Evolutionary conservation across 1,140 invertebrate genomes (phyloP).

Genomic region (Pteromalus puparum): DNA sequence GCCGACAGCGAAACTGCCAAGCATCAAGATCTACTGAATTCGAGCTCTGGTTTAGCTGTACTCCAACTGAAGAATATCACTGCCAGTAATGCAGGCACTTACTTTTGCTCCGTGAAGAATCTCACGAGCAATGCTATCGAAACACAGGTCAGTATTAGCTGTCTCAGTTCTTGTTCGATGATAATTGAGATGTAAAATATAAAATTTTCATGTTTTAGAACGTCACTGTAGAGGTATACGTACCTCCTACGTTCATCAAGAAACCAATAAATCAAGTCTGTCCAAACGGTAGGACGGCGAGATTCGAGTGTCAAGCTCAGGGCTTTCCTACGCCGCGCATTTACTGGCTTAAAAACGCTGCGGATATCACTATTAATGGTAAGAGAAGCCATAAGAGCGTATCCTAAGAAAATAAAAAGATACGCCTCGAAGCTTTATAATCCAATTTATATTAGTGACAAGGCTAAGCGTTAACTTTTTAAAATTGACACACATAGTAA

Average conservation of each 20-base stretch:
- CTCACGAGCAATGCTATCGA: conserved; percentile 66
- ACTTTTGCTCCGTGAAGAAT: conserved; percentile 76
- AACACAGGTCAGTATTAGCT: conserved; percentile 69
- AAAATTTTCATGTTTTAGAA: conserved; percentile 58
- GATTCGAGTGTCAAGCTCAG: conserved; percentile 82
- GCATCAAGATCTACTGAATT: conserved; percentile 59
- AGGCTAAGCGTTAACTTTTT: conserved; percentile 31
- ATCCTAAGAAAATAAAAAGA: conserved; percentile 18
- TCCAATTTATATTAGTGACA: conserved; percentile 1
- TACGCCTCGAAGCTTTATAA: conserved; percentile 14
- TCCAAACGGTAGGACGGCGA: conserved; percentile 81
- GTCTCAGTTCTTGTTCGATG: not conserved
- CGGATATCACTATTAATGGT: conserved; percentile 77
- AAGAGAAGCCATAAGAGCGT: conserved; percentile 59
- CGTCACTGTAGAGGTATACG: conserved; percentile 75
- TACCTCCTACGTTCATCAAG: conserved; percentile 78
- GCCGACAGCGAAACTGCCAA: conserved; percentile 56
- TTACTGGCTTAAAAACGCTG: conserved; percentile 84
- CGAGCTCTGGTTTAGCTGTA: conserved; percentile 67
- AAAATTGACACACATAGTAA: conserved; percentile 34
- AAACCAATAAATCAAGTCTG: conserved; percentile 77
- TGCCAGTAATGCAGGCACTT: conserved; percentile 75
- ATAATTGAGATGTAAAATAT: not conserved
- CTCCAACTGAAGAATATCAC: conserved; percentile 73
- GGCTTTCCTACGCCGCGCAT: conserved; percentile 80